Conservation (phyloP, 64 coral and sea anemone species). For the Dendronephthya gigantea region DNA sequence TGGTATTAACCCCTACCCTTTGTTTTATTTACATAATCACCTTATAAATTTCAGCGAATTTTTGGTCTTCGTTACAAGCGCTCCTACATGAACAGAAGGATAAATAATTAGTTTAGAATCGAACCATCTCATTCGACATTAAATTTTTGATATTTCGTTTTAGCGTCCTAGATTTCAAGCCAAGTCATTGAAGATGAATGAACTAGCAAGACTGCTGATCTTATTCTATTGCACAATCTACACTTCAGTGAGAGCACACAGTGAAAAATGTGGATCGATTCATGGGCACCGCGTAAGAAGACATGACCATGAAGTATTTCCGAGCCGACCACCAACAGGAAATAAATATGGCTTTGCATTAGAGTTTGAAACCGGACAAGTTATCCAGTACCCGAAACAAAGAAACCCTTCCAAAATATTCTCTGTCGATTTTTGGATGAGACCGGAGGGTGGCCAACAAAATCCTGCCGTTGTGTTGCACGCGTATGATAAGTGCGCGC, state of each 20-base stretch:
- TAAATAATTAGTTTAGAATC: too few species aligned
- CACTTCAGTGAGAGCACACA: not conserved
- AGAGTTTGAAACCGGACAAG: not conserved
- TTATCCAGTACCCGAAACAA: not conserved
- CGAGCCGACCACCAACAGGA: not conserved
- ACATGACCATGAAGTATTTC: not conserved
- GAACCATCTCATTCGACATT: too few species aligned
- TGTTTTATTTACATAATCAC: too few species aligned
- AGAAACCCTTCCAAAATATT: slow-evolving; percentile 44
- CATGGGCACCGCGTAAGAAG: not conserved
- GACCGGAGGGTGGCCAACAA: slow-evolving; percentile 74
- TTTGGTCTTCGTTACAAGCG: too few species aligned
- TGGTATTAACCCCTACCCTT: too few species aligned
- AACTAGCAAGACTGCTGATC: too few species aligned
- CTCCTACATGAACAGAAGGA: too few species aligned
- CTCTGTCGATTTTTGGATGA: slow-evolving; percentile 94
- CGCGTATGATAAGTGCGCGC: slow-evolving; percentile 65
- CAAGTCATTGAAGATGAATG: too few species aligned
- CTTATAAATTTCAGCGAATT: too few species aligned
- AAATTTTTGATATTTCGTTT: too few species aligned
- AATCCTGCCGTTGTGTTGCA: slow-evolving; percentile 61
- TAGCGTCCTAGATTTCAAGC: too few species aligned
- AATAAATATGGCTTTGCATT: not conserved
- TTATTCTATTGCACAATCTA: not conserved
- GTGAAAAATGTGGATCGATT: not conserved